Evolutionary conservation across 92 coral and sea anemone genomes (phyloP), one percentile per base, ranked within the genome.

Genomic region (Siderastrea radians): DNA sequence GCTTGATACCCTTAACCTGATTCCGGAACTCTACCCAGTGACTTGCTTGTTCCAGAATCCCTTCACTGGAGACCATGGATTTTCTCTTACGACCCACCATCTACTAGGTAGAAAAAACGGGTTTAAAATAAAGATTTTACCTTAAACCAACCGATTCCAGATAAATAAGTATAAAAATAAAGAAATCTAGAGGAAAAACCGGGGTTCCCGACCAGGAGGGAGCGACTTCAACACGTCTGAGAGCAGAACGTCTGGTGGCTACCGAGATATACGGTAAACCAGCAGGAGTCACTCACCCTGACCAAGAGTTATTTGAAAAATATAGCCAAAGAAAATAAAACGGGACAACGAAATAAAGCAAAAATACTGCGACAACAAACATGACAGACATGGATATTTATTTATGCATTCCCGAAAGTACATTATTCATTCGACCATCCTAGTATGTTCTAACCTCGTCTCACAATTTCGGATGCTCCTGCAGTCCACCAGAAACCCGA

Each of bases 151-250:
- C 38, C 73, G n/a, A 68, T 68, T 68, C 38, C 38, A 26, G 50
- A 68, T 43, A 9, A 77, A 5, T 2, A 53, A 52, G 8, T 9
- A 13, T 44, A 77, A 77, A 55, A 57, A 75, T 66, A 16, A 75
- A 38, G 65, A 75, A 55, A 19, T 38, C 67, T 57, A 12, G 16
- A 3, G 67, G 50, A 9, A 51, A 68, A 68, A 77, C 38, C 68
- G 82, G 88, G 14, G 75, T 74, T 74, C 74, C 81, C 81, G 88
- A 84, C 78, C 88, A 84, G 88, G 81, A 84, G 88, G 14, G 74
- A 84, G 74, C 61, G 60, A 84, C 88, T 62, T 16, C 88, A 84
- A 68, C 38, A 74, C 82, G 88, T 57, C 81, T 67, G 73, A 84
- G 6, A 73, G 75, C 52, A 67, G 72, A 15, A 74, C 82, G 74